Evolutionary conservation across 2,888 invertebrate genomes (phyloP), one percentile per base, ranked within the genome.

Genomic region (Oscheius onirici): DNA sequence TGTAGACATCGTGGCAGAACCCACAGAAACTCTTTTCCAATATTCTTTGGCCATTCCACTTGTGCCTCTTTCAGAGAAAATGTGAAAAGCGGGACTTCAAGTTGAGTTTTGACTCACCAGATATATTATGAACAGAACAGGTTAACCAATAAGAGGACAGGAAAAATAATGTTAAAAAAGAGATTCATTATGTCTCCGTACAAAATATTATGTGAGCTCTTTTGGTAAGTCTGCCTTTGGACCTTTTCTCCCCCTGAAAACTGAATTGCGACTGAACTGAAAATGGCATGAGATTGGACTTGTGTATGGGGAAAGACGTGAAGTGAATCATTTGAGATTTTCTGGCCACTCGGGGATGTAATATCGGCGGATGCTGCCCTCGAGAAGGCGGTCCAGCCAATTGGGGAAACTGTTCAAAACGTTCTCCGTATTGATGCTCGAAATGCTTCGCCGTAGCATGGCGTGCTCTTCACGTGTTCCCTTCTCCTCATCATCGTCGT

Each of bases 331-430:
- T 43, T 43, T 46, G 22, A 87, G 82, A 75, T 85, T 87, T 65
- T 86, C 85, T 10, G 97, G 97, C 97, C 97, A 99, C 89, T 95
- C 95, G 89, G 95, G 95, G 84, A 99, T 92, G 89, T 94, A 93
- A 90, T 66, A 66, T 15, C 66, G 71, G 67, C 94, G 93, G 6
- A 97, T 95, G 77, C 93, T 93, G 77, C 97, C 97, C 89, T 97
- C 97, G 88, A 97, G 96, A 78, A 99, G 90, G 26, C 95, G 92
- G 89, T 99, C 97, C 86, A 99, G 90, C 97, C 97, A 99, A 89
- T 94, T 94, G 68, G 94, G 93, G 69, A 99, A 91, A 0, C 95
- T 95, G 87, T 95, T 95, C 67, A 97, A 90, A 49, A 96, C 91
- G 85, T 93, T 93, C 84, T 78, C 77, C 17, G 75, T 72, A 46